These are phyloP conservation scores for Myiothlypis chrysogaster DNA, from an alignment of 2,797 vertebrate species.

Conservation along the genomic window DNA sequence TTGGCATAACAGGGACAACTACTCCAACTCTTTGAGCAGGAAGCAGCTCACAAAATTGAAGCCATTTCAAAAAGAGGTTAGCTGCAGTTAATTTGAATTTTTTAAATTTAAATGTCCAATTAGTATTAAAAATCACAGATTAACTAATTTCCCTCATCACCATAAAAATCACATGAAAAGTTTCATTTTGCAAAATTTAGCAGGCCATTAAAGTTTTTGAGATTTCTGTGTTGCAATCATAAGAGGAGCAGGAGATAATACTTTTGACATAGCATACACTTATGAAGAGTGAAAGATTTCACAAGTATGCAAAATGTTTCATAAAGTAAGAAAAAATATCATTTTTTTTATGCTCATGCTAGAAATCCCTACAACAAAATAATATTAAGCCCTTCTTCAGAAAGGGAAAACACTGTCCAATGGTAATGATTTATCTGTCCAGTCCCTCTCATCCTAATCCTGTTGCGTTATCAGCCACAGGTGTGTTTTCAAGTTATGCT, in stretches of 20 bases:
- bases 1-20: neutral
- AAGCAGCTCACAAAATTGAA: neutral
- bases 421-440: neutral
- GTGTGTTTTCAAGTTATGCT: neutral
- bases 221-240: neutral
- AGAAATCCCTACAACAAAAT: neutral
- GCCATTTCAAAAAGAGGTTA: neutral
- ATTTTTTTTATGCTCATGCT: neutral
- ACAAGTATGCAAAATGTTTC: neutral
- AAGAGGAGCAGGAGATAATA: neutral
- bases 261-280: neutral
- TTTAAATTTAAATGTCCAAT: neutral
- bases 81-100: neutral
- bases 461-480: neutral
- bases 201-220: neutral
- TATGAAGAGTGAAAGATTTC: neutral
- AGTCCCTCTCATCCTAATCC: neutral
- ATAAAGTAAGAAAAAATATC: neutral
- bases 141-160: neutral
- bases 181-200: neutral
- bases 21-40: neutral
- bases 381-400: neutral
- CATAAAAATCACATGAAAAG: neutral
- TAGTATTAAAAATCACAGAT: neutral
- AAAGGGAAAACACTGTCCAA: neutral